Evolutionary conservation across 1,140 invertebrate species (phyloP), one percentile per base, ranked within the genome.

Genomic region (Latrodectus geometricus): DNA sequence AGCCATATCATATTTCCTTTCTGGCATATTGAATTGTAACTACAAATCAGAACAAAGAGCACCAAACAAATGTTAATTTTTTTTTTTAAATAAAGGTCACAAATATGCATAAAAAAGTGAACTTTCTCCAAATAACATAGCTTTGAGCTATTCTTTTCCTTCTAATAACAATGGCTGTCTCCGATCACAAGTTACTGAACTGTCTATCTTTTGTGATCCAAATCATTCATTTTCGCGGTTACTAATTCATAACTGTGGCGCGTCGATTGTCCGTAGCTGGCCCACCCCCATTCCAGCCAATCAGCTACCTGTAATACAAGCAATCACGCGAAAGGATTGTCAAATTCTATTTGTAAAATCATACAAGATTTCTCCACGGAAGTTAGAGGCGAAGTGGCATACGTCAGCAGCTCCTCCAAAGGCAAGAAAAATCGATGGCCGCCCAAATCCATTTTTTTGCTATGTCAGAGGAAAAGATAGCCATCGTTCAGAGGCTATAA

Each of bases 291-390:
- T 54, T 69, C 68, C 54, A 68, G 15, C 80, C 54, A 61, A 73
- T 74, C 80, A 73, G 70, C 80, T 72, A 50, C 70, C 70, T 52
- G 23, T 82, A 72, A 70, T 69, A 72, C 50, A 72, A n/a, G 66
- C 52, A 72, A 82, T 82, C 80, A 82, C 80, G 80, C 80, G 48
- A 82, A 17, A 56, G 48, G 52, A n/a, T 65, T 52, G 80, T 82
- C 80, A 82, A 61, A 69, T 73, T 52, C 80, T 82, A 82, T 82
- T 82, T 82, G 80, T 82, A 82, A 73, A 74, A 82, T 52, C 80
- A 73, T 74, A 73, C n/a, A 9, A 54, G 35, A 82, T 50, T 15
- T 49, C 50, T 82, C n/a, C 52, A 14, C 52, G 5, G 49, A 21
- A 20, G 23, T 78, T n/a, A 0, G 12, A 66, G 56, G 76, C 35